phyloP scores from a whole-genome alignment of 2,888 invertebrate genomes.

The Microctonus hyperodae region DNA sequence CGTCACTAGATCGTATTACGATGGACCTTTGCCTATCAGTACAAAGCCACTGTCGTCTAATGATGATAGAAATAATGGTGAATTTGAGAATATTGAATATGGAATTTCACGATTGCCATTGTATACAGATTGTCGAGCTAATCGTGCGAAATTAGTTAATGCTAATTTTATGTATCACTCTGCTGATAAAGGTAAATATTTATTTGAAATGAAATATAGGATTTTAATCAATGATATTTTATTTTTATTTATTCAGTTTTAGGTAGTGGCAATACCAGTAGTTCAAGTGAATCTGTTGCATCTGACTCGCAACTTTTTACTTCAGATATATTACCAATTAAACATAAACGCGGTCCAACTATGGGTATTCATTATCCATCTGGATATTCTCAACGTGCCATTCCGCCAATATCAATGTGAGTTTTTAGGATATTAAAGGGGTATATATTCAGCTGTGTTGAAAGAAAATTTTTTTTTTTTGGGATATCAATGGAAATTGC shows the following conservation, averaged over 20 bases:
- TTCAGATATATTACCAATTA: constrained; percentile 55
- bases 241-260: constrained; percentile 49
- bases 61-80: constrained; percentile 55
- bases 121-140: constrained; percentile 50
- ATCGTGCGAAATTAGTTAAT: constrained; percentile 53
- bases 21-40: constrained; percentile 49
- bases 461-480: too few relatives aligned
- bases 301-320: constrained; percentile 63
- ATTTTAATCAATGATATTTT: neutral
- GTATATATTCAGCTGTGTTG: too few relatives aligned
- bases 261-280: constrained; percentile 69
- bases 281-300: constrained; percentile 86
- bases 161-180: constrained; percentile 58
- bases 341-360: constrained; percentile 67
- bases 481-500: too few relatives aligned
- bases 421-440: too few relatives aligned
- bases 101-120: constrained; percentile 50
- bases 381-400: constrained; percentile 62
- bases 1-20: constrained; percentile 54
- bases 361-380: constrained; percentile 64
- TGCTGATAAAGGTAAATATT: constrained; percentile 53
- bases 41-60: constrained; percentile 47
- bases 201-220: neutral
- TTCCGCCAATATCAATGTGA: constrained; percentile 63
- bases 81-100: constrained; percentile 54